Percentiles rank a stretch among this genome's conserved stretches.
phyloP scores from a whole-genome alignment of 2,797 vertebrate species.

The Leuciscus waleckii region DNA sequence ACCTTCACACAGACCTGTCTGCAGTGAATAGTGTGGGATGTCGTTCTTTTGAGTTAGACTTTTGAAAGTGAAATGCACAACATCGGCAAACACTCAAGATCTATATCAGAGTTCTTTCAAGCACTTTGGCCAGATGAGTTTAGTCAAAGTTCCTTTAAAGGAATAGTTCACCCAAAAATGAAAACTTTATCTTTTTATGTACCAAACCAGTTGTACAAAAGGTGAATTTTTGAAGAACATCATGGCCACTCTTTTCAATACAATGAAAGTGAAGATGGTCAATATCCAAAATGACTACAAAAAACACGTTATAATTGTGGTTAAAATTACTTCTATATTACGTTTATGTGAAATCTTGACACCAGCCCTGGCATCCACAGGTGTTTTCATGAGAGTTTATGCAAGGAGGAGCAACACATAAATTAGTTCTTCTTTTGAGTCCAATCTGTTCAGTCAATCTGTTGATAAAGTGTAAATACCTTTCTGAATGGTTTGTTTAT shows the following conservation, averaged over 20 bases:
- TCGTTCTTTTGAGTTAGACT: conserved; percentile 14
- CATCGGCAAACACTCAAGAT: neutral
- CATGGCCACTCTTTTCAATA: neutral
- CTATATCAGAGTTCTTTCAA: neutral
- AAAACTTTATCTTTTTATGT: neutral
- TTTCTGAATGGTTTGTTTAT: neutral
- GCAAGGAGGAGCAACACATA: neutral
- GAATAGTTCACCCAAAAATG: neutral
- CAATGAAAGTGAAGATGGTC: neutral
- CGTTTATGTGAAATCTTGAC: neutral
- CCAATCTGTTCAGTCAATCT: neutral
- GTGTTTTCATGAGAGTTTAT: neutral
- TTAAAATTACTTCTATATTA: neutral
- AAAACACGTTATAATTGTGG: neutral
- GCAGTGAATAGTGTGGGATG: neutral
- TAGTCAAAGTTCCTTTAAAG: neutral
- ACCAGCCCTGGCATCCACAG: neutral
- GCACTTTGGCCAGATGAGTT: neutral
- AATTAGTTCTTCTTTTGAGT: neutral
- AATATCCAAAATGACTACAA: neutral
- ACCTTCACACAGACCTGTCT: conserved; percentile 38
- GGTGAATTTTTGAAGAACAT: neutral
- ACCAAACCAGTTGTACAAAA: conserved; percentile 2
- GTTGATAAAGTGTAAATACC: neutral
- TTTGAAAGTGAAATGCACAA: conserved; percentile 5